A percentile compares a stretch with the other conserved stretches of the same genome.
Conservation (phyloP, 2,888 invertebrate species). For the Drosophila anomelani region DNA sequence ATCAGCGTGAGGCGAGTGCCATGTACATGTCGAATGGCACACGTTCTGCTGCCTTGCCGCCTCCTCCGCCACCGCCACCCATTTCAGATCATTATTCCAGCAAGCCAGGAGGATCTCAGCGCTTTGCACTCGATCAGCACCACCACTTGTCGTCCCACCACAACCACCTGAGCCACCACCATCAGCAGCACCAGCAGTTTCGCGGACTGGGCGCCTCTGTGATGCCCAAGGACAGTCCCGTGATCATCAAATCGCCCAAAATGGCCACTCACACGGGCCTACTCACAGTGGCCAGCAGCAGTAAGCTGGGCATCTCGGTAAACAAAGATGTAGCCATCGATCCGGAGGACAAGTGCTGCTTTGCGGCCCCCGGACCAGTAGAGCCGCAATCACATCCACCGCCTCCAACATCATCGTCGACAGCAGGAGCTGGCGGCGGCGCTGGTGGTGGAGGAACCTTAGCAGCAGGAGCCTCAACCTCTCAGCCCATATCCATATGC, state of each 20-base stretch:
- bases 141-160: constrained; percentile 54
- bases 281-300: constrained; percentile 66
- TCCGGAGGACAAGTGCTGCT: constrained; percentile 82
- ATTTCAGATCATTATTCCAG: constrained; percentile 61
- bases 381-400: constrained; percentile 59
- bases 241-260: constrained; percentile 83
- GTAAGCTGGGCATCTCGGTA: constrained; percentile 80
- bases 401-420: constrained; percentile 32
- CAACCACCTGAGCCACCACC: constrained; percentile 52
- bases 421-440: constrained; percentile 20
- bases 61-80: constrained; percentile 56
- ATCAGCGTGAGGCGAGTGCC: constrained; percentile 56
- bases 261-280: constrained; percentile 72
- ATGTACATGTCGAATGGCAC: constrained; percentile 71
- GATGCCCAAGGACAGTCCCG: constrained; percentile 84
- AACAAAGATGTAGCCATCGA: constrained; percentile 85
- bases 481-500: constrained; percentile 70
- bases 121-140: constrained; percentile 60
- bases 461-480: constrained; percentile 38
- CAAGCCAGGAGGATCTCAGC: constrained; percentile 53
- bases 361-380: constrained; percentile 59
- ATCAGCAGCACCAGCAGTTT: constrained; percentile 71
- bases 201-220: constrained; percentile 82
- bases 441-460: constrained; percentile 4
- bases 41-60: constrained; percentile 58